Base-by-base conservation (phyloP, 1,140 invertebrate genomes). In the Pollicipes pollicipes region DNA sequence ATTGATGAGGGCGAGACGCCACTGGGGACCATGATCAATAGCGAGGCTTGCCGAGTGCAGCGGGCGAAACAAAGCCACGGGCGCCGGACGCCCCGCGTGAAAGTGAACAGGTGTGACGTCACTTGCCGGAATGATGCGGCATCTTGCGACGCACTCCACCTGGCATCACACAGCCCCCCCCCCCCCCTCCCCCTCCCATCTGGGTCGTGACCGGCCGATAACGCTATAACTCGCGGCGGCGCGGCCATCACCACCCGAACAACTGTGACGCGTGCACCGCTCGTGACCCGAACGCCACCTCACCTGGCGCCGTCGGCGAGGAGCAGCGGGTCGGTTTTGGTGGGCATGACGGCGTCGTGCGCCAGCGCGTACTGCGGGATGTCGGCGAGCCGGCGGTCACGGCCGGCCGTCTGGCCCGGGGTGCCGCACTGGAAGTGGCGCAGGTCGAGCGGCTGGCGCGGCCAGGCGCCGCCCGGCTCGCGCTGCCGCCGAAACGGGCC, bases 401-500 rank as follows among this genome's bases (percentile, higher is more conserved):
- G 2, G 6, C 2, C 45, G 45, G 6, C 45, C 6, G 45, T 24
- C 10, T 58, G 13, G 45, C 24, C 45, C 17, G 6, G 2, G n/a
- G n/a, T n/a, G 6, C 45, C 45, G 75, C 86, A 87, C 75, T 83
- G 78, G 74, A 86, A 87, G 74, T 88, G 85, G 24, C 84, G 83
- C 27, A 83, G 83, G 27, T 83, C 79, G 28, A 82, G 81, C 4
- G 82, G 77, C 68, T 81, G 81, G 64, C 77, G 77, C 21, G 82
- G 84, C 72, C 88, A 86, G 93, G 94, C 97, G 4, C 87, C 85
- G 10, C 89, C 88, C 31, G 85, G 85, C 0, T 85, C 84, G 69
- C 88, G 84, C 79, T 93, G 91, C 74, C 89, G 85, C 75, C 94
- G 94, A 80, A 93, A 97, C 0, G 88, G 85, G 0, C 95, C 94